Base-by-base conservation (phyloP, 2,113 vertebrate species). In the Pseudopipra pipra region DNA sequence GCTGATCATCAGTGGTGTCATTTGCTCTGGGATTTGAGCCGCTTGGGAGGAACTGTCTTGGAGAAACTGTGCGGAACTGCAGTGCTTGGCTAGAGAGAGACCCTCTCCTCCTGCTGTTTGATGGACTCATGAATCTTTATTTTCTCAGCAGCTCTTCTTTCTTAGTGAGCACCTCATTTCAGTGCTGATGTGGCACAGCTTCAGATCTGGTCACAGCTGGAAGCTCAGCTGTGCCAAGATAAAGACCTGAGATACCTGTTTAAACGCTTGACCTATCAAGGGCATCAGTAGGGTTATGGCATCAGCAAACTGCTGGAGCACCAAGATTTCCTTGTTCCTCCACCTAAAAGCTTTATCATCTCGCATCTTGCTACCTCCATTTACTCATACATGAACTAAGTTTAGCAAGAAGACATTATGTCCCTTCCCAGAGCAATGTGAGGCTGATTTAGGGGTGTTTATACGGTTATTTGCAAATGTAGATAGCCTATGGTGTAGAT, bases 381-480 rank as follows among this genome's bases (percentile, higher is more conserved):
- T 96, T 95, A 56, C 72, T 95, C 46, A 92, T 43, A 65, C 10
- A 24, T n/a, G 70, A 92, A 87, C 63, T 47, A 52, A 49, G 44
- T 87, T 96, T 92, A 94, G 24, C 70, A 87, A 83, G 65, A 85
- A 93, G 62, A 84, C 66, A n/a, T 89, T 23, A 47, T 47, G 15
- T 75, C 23, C 47, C 49, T 91, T 94, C 44, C 27, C 72, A 87
- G 88, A 92, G 58, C 41, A 51, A 82, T 41, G 20, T 73, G 61
- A 85, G 65, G 13, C 65, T 90, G 47, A 58, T 85, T 91, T 92
- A 93, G 37, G 66, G n/a, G 27, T 93, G 82, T 92, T 97, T 96
- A 79, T 91, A 70, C 13, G 84, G 65, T 43, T 93, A 83, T 95
- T 96, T 94, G 81, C 82, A 78, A 91, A 90, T 77, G 55, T 66